Evolutionary conservation across 2,113 vertebrate species (phyloP).

Genomic region (Alosa alosa): DNA sequence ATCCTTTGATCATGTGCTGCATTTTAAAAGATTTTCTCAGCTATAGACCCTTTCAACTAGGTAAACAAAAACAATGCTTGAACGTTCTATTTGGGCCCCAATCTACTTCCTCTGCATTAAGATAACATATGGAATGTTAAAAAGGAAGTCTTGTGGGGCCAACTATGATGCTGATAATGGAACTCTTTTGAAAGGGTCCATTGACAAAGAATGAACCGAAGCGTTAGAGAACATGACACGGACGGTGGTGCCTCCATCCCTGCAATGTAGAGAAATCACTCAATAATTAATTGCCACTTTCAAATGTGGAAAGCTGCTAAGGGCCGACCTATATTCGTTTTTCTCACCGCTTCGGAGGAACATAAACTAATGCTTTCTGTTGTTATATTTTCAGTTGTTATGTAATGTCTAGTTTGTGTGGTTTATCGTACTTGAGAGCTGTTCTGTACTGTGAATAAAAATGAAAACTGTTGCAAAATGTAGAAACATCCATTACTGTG

Average conservation of each 20-base stretch:
- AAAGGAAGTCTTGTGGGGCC: too few relatives aligned
- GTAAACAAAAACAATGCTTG: too few relatives aligned
- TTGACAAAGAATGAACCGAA: background rate
- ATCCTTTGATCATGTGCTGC: background rate
- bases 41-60: too few relatives aligned
- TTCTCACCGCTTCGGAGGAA: background rate
- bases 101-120: too few relatives aligned
- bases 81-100: too few relatives aligned
- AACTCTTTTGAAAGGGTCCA: too few relatives aligned
- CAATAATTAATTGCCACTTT: slow-evolving; percentile 9
- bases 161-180: too few relatives aligned
- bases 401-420: background rate
- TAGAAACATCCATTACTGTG: background rate
- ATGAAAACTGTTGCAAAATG: background rate
- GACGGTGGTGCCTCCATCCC: background rate
- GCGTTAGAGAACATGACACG: background rate
- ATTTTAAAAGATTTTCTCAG: background rate
- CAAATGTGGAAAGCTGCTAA: background rate
- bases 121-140: too few relatives aligned
- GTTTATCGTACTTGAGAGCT: background rate
- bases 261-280: background rate
- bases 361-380: background rate
- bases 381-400: background rate
- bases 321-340: background rate
- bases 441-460: background rate